Base-by-base conservation (phyloP, 1,140 invertebrate species). In the Cydia amplana region DNA sequence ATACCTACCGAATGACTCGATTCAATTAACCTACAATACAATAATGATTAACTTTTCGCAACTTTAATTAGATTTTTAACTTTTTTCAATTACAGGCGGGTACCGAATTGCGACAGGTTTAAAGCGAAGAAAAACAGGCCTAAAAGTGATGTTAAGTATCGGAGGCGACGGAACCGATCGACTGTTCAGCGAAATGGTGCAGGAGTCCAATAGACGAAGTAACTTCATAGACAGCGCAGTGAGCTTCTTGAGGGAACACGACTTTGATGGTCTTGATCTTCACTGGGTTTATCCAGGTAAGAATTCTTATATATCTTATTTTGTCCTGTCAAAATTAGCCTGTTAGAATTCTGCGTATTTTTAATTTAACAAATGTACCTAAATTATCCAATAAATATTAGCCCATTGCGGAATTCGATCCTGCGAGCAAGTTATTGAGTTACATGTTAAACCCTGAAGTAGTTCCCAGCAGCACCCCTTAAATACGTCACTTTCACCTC, bases 171-270 rank as follows among this genome's bases (percentile, higher is more conserved):
- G 93, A 70, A 91, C 90, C 9, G 93, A 93, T 16, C 85, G 93
- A 5, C 83, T 94, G 60, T 94, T 94, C 77, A 93, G 93, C 70
- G 92, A 89, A 77, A 92, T 94, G 88, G 92, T 94, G 1, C 90
- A 93, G 72, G 91, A 88, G 74, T 87, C 92, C 1, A 83, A 82
- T 12, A 87, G 88, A 46, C 83, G 94, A 49, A 87, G 88, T 40
- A 85, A 87, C 28, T 96, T 96, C 80, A 94, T 96, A 12, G 89
- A 94, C 16, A 95, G 95, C 46, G 93, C 94, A n/a, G 86, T 95
- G 6, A 86, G 80, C 75, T 94, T 95, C 77, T 80, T 95, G 49
- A 90, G 92, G 78, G 89, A 93, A 70, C 94, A 95, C 77, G 91
- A 93, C 74, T 95, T 95, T 77, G 95, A 95, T 80, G 95, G 95